Percentiles rank a stretch among this genome's conserved stretches.
These are phyloP conservation scores for Meliscaeva auricollis DNA, from an alignment of 2,888 invertebrate genomes.

Conservation along the genomic window DNA sequence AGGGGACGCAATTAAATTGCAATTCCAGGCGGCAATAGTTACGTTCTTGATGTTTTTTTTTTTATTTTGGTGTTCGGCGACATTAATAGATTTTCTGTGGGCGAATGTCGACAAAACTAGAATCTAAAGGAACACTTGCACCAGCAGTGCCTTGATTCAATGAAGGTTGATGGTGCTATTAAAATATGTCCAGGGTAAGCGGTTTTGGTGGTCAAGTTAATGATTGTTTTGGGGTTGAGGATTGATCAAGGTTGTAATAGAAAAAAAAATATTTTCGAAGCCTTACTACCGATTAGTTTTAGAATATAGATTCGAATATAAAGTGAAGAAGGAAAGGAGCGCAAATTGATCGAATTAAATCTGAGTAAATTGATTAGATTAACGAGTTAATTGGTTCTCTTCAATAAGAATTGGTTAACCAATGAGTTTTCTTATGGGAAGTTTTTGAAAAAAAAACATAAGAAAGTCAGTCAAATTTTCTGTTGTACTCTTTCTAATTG, in stretches of 20 bases:
- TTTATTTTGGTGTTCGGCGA: conserved; percentile 46
- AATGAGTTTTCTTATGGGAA: no score
- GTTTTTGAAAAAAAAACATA: background rate
- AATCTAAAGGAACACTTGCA: conserved; percentile 44
- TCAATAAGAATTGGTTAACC: no score
- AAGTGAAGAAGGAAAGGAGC: no score
- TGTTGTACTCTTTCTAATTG: no score
- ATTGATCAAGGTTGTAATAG: conserved; percentile 9
- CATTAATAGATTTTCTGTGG: conserved; percentile 63
- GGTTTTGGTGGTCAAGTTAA: conserved; percentile 70
- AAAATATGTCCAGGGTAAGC: conserved; percentile 52
- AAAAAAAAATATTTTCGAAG: background rate
- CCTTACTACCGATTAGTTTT: conserved; percentile 41
- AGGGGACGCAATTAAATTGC: conserved; percentile 69
- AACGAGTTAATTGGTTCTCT: no score
- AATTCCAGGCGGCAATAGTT: conserved; percentile 38
- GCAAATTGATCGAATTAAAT: no score
- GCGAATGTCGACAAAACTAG: conserved; percentile 19
- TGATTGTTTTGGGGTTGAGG: conserved; percentile 37
- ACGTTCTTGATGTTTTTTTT: no score
- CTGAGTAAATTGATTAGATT: background rate
- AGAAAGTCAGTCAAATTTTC: no score
- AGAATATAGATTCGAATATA: background rate
- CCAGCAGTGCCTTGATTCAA: background rate
- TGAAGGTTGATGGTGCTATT: conserved; percentile 42